Percentiles rank a stretch among this genome's conserved stretches.
These are phyloP conservation scores for Cantharis rufa DNA, from an alignment of 2,888 invertebrate species.

Conservation along the genomic window DNA sequence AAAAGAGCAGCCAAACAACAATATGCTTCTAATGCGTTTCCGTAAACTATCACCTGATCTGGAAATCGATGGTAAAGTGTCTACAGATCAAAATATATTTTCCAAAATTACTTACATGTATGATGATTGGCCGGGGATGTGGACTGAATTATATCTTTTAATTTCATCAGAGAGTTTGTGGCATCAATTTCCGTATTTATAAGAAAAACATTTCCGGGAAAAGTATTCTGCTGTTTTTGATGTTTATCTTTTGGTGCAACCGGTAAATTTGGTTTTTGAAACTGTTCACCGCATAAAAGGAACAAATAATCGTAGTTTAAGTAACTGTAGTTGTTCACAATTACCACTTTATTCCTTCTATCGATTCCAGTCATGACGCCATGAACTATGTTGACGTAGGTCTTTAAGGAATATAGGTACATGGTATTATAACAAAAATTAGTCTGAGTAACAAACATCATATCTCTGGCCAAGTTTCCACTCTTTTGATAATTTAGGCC, in stretches of 20 bases:
- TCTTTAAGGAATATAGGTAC: conserved; percentile 60
- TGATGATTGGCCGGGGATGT: background rate
- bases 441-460: conserved; percentile 61
- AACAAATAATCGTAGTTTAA: conserved; percentile 62
- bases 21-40: conserved; percentile 67
- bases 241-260: conserved; percentile 48
- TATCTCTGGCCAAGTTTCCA: conserved; percentile 49
- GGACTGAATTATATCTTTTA: conserved; percentile 40
- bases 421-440: conserved; percentile 61
- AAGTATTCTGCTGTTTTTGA: conserved; percentile 43
- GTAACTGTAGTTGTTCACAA: conserved; percentile 54
- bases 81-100: background rate
- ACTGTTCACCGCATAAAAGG: conserved; percentile 63
- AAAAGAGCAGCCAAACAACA: conserved; percentile 68
- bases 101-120: background rate
- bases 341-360: conserved; percentile 63
- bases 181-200: conserved; percentile 65
- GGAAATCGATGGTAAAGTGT: conserved; percentile 29
- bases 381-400: conserved; percentile 69
- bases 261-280: conserved; percentile 57
- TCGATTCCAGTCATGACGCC: conserved; percentile 58
- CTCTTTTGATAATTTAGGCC: conserved; percentile 57
- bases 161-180: conserved; percentile 53
- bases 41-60: conserved; percentile 68
- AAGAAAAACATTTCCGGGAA: conserved; percentile 66